phyloP scores from a whole-genome alignment of 2,113 vertebrate genomes.

The Machaerirhynchus nigripectus region DNA sequence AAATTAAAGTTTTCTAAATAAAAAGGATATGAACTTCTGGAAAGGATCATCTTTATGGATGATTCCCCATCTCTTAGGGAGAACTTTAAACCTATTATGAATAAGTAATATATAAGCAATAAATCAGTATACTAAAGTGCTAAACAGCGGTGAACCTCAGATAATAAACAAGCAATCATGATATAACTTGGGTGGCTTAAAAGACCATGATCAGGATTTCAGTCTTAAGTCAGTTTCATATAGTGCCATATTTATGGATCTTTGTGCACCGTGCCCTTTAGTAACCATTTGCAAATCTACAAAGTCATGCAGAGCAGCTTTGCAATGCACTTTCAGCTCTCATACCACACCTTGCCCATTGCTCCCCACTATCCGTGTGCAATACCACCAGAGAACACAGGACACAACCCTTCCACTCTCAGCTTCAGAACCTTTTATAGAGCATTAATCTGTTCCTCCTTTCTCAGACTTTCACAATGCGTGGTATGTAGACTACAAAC shows the following conservation, averaged over 20 bases:
- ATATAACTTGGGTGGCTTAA: background rate
- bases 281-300: background rate
- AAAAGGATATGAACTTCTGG: background rate
- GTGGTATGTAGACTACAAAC: background rate
- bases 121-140: background rate
- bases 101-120: background rate
- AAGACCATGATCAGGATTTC: background rate
- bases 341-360: rapidly evolving
- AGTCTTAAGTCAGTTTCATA: background rate
- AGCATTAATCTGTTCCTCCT: background rate
- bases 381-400: background rate
- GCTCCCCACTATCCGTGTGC: rapidly evolving
- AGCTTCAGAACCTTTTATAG: background rate
- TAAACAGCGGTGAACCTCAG: background rate
- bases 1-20: background rate
- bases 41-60: background rate
- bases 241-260: background rate
- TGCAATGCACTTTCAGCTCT: background rate
- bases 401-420: background rate
- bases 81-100: background rate
- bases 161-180: background rate
- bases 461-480: background rate
- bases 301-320: background rate
- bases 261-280: background rate
- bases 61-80: background rate